Percentiles rank a stretch among this genome's conserved stretches.
Evolutionary conservation across 2,888 invertebrate genomes (phyloP).

Genomic region (Nyleta sp.): DNA sequence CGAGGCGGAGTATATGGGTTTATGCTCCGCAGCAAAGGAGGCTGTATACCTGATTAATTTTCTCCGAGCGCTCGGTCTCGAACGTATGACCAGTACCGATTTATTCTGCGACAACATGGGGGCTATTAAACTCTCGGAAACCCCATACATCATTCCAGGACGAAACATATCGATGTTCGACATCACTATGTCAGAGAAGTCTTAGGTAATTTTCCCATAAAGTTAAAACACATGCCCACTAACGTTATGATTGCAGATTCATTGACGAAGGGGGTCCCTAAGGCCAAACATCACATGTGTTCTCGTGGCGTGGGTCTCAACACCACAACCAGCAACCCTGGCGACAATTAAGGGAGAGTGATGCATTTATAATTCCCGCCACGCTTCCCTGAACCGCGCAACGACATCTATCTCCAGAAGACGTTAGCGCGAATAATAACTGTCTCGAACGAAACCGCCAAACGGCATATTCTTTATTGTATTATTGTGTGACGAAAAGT

Average conservation of each 20-base stretch:
- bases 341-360: slow-evolving; percentile 4
- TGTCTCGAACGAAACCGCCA: no score
- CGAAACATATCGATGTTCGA: slow-evolving; percentile 19
- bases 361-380: neutral
- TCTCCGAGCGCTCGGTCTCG: neutral
- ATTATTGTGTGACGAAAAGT: no score
- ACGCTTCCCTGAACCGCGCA: no score
- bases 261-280: slow-evolving; percentile 2
- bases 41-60: slow-evolving; percentile 23
- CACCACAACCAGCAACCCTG: no score
- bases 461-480: no score
- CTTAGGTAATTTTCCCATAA: slow-evolving; percentile 2
- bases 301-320: no score
- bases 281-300: neutral
- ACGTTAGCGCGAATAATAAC: no score
- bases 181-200: slow-evolving; percentile 14
- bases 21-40: slow-evolving; percentile 23
- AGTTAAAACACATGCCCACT: neutral
- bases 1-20: slow-evolving; percentile 34
- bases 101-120: slow-evolving; percentile 9
- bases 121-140: slow-evolving; percentile 3
- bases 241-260: slow-evolving; percentile 21
- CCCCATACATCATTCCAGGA: slow-evolving; percentile 13
- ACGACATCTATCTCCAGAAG: no score
- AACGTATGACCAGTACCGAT: neutral